Evolutionary conservation across 2,797 vertebrate genomes (phyloP).

Genomic region (Tapera naevia): DNA sequence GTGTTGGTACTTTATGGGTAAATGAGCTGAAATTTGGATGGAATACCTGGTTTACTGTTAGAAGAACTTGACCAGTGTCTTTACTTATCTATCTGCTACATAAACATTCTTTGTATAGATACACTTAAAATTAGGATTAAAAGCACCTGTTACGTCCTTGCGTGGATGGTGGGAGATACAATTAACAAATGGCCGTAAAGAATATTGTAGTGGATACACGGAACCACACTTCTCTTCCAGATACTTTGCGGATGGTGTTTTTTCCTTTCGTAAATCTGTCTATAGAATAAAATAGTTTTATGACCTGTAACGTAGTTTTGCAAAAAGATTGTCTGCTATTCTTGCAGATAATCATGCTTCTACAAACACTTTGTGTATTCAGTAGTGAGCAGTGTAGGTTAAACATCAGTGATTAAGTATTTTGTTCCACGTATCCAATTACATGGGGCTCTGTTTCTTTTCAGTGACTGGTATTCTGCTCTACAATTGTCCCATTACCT

Average conservation of each 20-base stretch:
- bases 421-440: not conserved
- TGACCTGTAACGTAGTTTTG: not conserved
- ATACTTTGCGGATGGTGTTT: not conserved
- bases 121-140: not conserved
- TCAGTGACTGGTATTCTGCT: not conserved
- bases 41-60: not conserved
- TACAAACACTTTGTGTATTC: not conserved
- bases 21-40: not conserved
- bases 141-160: not conserved
- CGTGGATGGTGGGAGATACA: not conserved
- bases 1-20: not conserved
- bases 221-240: not conserved
- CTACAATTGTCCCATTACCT: not conserved
- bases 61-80: not conserved
- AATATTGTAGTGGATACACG: not conserved
- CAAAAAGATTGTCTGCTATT: not conserved
- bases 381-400: not conserved
- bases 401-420: not conserved
- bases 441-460: not conserved
- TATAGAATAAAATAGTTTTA: not conserved
- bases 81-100: not conserved
- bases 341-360: not conserved
- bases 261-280: not conserved
- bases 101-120: not conserved
- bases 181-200: not conserved